Conservation (phyloP, 2,888 invertebrate species). For the Metalampra italica region DNA sequence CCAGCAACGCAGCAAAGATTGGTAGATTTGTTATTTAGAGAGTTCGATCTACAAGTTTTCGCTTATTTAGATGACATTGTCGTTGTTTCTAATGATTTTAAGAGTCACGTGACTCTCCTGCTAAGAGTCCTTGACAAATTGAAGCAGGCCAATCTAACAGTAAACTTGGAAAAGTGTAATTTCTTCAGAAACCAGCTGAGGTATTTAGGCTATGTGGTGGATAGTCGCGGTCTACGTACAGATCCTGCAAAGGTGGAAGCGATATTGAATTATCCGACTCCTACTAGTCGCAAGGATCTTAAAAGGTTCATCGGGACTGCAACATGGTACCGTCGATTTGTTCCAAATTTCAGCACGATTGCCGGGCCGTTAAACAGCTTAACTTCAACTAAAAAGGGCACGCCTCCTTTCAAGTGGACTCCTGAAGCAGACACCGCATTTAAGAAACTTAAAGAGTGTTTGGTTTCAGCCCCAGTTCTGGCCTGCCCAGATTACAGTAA, state of each 20-base stretch:
- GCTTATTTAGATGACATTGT: conserved; percentile 22
- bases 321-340: conserved; percentile 10
- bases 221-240: conserved; percentile 9
- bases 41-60: conserved; percentile 20
- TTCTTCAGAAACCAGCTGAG: conserved; percentile 17
- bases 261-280: conserved; percentile 15
- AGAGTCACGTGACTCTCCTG: conserved; percentile 20
- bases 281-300: conserved; percentile 14
- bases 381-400: background rate
- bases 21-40: conserved; percentile 6
- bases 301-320: conserved; percentile 15
- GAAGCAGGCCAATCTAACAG: conserved; percentile 17
- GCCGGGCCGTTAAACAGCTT: conserved; percentile 8
- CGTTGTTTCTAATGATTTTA: conserved; percentile 14
- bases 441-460: background rate
- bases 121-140: conserved; percentile 18
- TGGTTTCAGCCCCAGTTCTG: conserved; percentile 9
- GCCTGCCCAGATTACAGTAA: conserved; percentile 19
- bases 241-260: conserved; percentile 15
- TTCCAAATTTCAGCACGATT: conserved; percentile 14
- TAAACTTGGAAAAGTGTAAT: conserved; percentile 15
- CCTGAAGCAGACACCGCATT: conserved; percentile 1
- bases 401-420: background rate
- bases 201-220: conserved; percentile 21
- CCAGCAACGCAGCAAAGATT: conserved; percentile 12